phyloP scores from a whole-genome alignment of 2,888 invertebrate species.

The Metalampra italica region DNA sequence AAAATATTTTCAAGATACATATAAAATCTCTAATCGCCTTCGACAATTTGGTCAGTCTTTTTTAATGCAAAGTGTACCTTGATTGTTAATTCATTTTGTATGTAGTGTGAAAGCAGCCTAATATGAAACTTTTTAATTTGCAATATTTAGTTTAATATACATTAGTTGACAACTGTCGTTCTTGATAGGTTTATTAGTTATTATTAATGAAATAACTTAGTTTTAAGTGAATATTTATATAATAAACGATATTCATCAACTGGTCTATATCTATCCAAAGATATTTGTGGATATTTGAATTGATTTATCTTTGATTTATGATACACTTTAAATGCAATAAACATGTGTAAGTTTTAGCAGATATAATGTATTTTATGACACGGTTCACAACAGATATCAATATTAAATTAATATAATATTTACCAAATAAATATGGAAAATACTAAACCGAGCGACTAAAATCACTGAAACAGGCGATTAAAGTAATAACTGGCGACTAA shows the following conservation, averaged over 20 bases:
- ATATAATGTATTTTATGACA: neutral
- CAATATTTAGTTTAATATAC: neutral
- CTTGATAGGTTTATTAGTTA: neutral
- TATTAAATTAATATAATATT: neutral
- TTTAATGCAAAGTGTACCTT: too few species aligned
- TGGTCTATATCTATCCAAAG: neutral
- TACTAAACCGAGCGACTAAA: too few species aligned
- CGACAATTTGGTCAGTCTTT: too few species aligned
- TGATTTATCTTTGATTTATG: too few species aligned
- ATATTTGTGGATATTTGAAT: too few species aligned
- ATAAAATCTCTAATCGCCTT: too few species aligned
- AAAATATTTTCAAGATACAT: too few species aligned
- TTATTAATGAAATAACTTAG: neutral
- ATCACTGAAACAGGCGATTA: too few species aligned
- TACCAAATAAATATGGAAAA: too few species aligned
- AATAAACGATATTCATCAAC: neutral
- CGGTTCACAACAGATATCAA: neutral
- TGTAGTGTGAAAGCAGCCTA: neutral
- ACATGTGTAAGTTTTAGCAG: neutral
- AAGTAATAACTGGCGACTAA: too few species aligned
- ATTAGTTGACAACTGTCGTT: slow-evolving; percentile 1
- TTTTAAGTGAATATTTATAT: neutral
- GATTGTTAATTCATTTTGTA: neutral
- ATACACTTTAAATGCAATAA: too few species aligned
- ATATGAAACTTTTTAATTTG: neutral